Base-by-base conservation (phyloP, 2,113 vertebrate species). In the Scatophagus argus region DNA sequence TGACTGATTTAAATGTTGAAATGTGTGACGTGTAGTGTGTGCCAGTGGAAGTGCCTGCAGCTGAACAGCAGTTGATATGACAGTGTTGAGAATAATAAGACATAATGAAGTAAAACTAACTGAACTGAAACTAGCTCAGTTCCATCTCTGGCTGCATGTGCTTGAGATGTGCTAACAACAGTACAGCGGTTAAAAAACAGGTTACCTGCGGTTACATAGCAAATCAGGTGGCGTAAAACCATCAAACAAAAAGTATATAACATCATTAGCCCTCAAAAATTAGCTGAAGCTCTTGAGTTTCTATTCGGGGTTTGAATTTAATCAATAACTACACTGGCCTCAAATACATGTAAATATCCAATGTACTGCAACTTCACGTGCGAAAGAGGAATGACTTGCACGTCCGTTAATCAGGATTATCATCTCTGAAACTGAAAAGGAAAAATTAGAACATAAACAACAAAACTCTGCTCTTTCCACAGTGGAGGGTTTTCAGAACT, bases 21-120 rank as follows among this genome's bases (percentile, higher is more conserved):
- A 78, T 74, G 51, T 74, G 46, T 54, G 44, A 70, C 31, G 41
- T 17, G 25, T 66, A n/a, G 43, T 73, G 29, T 47, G 23, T 69
- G 31, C 52, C 43, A 63, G 73, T 65, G 32, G 36, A 79, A 60
- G 78, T 66, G 51, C 43, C 68, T 79, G 56, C 59, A 69, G 77
- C 74, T 46, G 58, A 82, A 61, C 74, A 82, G 82, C 79, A 87
- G 80, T 82, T 43, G 36, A 71, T 78, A 38, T 63, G 63, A 74
- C 79, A 87, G 82, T 70, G 80, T 79, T 38, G 60, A 84, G 27
- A 75, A 72, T 81, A 80, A 72, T 46, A 34, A 86, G 41, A 81
- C n/a, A 11, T 58, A 70, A 56, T 55, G 11, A 59, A 64, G n/a
- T 62, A 72, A 82, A 63, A 59, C 31, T 69, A 88, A 65, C 32